Percentiles rank a stretch among this genome's conserved stretches.
Evolutionary conservation across 2,113 vertebrate genomes (phyloP).

Genomic region (Ophthalmolycus amberensis): DNA sequence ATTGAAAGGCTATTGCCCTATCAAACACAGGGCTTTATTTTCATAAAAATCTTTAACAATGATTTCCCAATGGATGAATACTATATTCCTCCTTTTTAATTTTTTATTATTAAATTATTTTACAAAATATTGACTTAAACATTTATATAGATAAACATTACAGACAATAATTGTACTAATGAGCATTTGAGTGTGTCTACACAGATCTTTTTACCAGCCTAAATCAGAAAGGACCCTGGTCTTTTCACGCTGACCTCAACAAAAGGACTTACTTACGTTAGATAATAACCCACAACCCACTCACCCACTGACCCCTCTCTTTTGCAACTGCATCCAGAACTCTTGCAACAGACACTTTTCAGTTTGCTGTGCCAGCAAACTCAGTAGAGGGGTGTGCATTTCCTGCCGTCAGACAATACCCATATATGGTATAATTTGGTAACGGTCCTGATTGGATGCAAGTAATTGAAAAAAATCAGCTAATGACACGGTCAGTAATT

Average conservation of each 20-base stretch:
- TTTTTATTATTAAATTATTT: not conserved
- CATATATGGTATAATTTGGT: not conserved
- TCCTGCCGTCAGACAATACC: constrained; percentile 43
- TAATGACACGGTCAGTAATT: not conserved
- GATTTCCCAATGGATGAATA: not conserved
- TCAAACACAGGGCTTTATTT: not conserved
- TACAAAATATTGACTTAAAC: not conserved
- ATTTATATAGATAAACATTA: not conserved
- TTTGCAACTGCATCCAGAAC: constrained; percentile 67
- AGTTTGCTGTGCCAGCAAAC: constrained; percentile 76
- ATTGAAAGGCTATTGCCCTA: not conserved
- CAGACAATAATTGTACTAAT: not conserved
- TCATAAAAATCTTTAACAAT: not conserved
- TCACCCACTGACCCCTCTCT: constrained; percentile 50
- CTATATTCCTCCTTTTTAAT: not conserved
- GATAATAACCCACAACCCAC: constrained; percentile 35
- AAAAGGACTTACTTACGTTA: constrained; percentile 39
- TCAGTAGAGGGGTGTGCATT: constrained; percentile 48
- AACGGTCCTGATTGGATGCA: not conserved
- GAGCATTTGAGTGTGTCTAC: not conserved
- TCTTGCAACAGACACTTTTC: constrained; percentile 77
- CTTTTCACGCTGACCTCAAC: not conserved
- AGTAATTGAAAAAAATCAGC: not conserved
- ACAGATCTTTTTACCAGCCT: not conserved
- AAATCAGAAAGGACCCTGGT: not conserved